Conservation (phyloP, 2,113 vertebrate genomes). For the Thamnaconus septentrionalis region DNA sequence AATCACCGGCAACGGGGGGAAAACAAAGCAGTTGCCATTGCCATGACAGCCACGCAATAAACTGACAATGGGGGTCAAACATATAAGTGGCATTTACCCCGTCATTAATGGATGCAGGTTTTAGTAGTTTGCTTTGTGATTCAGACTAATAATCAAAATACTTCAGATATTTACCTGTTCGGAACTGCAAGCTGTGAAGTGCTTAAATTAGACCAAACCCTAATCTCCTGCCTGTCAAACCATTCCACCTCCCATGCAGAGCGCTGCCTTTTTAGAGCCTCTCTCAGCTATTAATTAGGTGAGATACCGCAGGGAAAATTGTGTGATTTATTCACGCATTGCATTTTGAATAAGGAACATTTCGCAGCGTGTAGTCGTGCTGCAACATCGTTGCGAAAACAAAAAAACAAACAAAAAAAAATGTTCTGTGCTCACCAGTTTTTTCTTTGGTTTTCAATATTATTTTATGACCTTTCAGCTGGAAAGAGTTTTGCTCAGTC, state of each 20-base stretch:
- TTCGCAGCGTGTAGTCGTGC: neutral
- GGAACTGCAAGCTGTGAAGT: neutral
- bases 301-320: too few species aligned
- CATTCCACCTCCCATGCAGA: neutral
- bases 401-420: too few species aligned
- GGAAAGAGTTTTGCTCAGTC: too few species aligned
- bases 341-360: neutral
- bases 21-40: conserved; percentile 25
- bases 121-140: neutral
- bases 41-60: conserved; percentile 10
- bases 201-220: neutral
- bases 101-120: neutral
- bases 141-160: conserved; percentile 1
- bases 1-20: conserved; percentile 35
- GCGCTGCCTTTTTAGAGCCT: too few species aligned
- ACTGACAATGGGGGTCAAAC: conserved; percentile 5
- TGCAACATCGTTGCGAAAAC: too few species aligned
- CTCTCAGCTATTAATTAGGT: too few species aligned
- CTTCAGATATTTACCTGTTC: neutral
- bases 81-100: neutral
- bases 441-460: too few species aligned
- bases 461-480: too few species aligned
- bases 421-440: too few species aligned
- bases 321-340: too few species aligned
- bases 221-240: neutral